phyloP scores from a whole-genome alignment of 2,113 vertebrate genomes.

The Vulpes lagopus region DNA sequence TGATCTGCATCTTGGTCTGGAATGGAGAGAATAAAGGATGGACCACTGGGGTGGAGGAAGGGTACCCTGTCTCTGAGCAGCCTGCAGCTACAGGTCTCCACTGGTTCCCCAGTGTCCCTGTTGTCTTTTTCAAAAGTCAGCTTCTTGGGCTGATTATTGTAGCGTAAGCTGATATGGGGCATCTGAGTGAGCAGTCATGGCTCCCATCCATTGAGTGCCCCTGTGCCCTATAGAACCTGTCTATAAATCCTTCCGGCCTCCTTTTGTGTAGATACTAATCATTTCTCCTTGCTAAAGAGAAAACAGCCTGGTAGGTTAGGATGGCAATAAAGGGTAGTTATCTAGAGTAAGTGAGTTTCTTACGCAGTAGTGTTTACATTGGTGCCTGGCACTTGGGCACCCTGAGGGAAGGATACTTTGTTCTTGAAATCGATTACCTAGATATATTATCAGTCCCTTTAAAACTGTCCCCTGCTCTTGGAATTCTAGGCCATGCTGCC shows the following conservation, averaged over 20 bases:
- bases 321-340: not conserved
- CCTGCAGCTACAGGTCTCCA: not conserved
- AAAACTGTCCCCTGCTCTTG: not conserved
- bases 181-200: not conserved
- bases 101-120: not conserved
- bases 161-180: not conserved
- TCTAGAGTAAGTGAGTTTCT: not conserved
- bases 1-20: constrained; percentile 76
- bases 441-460: not conserved
- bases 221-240: not conserved
- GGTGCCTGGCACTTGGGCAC: not conserved
- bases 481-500: not conserved
- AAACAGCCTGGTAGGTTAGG: not conserved
- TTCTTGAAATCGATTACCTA: not conserved
- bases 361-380: not conserved
- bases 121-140: not conserved
- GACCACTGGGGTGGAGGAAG: not conserved
- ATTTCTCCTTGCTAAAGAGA: not conserved
- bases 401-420: not conserved
- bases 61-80: not conserved
- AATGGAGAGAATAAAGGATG: constrained; percentile 63
- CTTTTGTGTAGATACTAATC: not conserved
- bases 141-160: not conserved
- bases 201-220: not conserved
- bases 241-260: not conserved